Base-by-base conservation (phyloP, 2,888 invertebrate species). In the Furcula furcula region DNA sequence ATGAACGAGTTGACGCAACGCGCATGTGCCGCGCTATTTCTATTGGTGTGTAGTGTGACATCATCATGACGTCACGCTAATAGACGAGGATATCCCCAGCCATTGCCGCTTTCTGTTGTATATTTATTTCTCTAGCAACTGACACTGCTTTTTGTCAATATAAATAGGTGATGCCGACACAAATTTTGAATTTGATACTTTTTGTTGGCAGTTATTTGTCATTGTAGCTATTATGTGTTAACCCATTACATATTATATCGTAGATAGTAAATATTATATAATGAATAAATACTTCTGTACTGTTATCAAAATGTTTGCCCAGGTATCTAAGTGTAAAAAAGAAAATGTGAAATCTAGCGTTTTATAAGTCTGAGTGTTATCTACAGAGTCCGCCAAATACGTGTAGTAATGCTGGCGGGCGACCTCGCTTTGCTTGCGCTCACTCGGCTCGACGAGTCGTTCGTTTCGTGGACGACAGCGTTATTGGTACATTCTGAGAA, bases 401-500 rank as follows among this genome's bases (percentile, higher is more conserved):
- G 55, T 75, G 66, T 72, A 64, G 65, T 67, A 56, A 70, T 71
- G 65, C 54, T 65, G 69, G 72, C 71, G 79, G 73, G 70, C 76
- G 85, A 85, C 85, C 86, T 86, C 85, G 86, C 76, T 75, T 67
- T 75, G 76, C 77, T 67, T 75, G 76, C 77, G 79, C 76, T 82
- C 78, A 80, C 76, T 77, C 66, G n/a, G n/a, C n/a, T n/a, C n/a
- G n/a, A n/a, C n/a, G 67, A 71, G 70, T 67, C 66, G 65, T 65
- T 74, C 69, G 77, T 75, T 65, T 74, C 69, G 77, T 75, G 76
- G 76, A 76, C 76, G 76, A 68, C 71, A 74, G 75, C 72, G 76
- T 80, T 75, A 70, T 79, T 75, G 70, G 76, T 80, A 71, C 76
- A 76, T 88, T 87, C 89, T 70, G 70, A 87, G 89, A 89, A 89